Percentiles rank a stretch among this genome's conserved stretches.
These are phyloP conservation scores for Endotricha flammealis DNA, from an alignment of 2,888 invertebrate genomes.

Conservation along the genomic window DNA sequence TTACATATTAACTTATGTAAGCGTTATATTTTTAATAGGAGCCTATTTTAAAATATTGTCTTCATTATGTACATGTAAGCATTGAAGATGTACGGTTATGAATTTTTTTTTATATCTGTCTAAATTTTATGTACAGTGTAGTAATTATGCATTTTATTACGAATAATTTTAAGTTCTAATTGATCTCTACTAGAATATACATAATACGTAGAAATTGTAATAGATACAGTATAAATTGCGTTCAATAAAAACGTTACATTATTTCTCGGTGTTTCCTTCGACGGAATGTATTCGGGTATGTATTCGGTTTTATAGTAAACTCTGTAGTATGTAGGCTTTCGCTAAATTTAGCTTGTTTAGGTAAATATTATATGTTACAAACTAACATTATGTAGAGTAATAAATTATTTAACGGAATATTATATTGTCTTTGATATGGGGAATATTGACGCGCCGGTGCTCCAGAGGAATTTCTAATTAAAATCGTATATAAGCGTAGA, in stretches of 20 bases:
- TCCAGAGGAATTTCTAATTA: conserved; percentile 39
- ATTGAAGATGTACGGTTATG: conserved; percentile 7
- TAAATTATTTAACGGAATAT: conserved; percentile 29
- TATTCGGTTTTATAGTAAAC: not conserved
- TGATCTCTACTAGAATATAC: conserved; percentile 52
- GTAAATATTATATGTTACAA: not conserved
- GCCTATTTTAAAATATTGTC: conserved; percentile 10
- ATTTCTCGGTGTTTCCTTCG: conserved; percentile 38
- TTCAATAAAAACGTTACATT: conserved; percentile 74
- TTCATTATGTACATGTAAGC: conserved; percentile 12
- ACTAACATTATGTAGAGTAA: conserved; percentile 10
- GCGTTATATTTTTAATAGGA: conserved; percentile 3
- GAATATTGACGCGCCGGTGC: conserved; percentile 21
- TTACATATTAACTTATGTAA: conserved; percentile 4
- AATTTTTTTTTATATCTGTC: conserved; percentile 30
- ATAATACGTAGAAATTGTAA: conserved; percentile 55
- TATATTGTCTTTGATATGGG: conserved; percentile 38
- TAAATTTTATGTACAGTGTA: conserved; percentile 37
- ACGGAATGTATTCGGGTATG: too few relatives aligned
- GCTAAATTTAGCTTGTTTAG: conserved; percentile 3
- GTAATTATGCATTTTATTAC: conserved; percentile 28
- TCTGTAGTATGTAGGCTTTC: not conserved
- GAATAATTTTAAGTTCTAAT: conserved; percentile 43
- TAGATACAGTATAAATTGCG: conserved; percentile 64
- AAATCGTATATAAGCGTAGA: conserved; percentile 24